Evolutionary conservation across 2,113 vertebrate species (phyloP), one percentile per base, ranked within the genome.

Genomic region (Entosphenus tridentatus): DNA sequence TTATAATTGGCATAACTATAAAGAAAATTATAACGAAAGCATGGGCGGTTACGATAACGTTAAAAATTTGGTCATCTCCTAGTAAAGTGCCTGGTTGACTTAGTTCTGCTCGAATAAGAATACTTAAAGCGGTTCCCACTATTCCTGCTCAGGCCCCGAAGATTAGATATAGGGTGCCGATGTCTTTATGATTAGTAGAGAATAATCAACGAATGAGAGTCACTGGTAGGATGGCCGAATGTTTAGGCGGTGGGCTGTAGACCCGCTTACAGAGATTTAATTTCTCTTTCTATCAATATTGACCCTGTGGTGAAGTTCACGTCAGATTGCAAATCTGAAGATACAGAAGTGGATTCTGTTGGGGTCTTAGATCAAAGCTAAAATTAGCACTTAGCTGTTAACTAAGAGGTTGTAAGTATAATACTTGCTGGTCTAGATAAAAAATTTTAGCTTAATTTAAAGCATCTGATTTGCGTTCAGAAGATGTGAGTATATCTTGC

Each of bases 141-240:
- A 77, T 78, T 2, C 75, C 76, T 2, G 77, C 75, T 67, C 75
- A 78, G 2, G 76, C 74, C 16, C 76, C 76, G 17, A 79, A 78
- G 4, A 78, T 56, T 62, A 79, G 14, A 5, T 76, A 77, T 0
- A 77, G 74, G 71, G 74, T 77, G 57, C 75, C 73, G 55, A 75
- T 78, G 12, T 78, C 74, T 76, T 77, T 78, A 8, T 78, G 76
- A 11, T 78, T 78, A 1, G 77, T 78, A 8, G 78, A 79, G 55
- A 76, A 78, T 3, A 77, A 75, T 77, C 77, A 78, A 2, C 77
- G 75, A 3, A 69, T 74, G 57, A 76, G 70, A 56, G 69, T 56
- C 75, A 78, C 71, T 75, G 76, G 72, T 76, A 76, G 55, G 69
- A 62, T 76, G 75, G 74, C 76, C 57, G 73, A 78, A 39, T 55